Evolutionary conservation across 2,888 invertebrate genomes (phyloP).

Genomic region (Nomada fucata): DNA sequence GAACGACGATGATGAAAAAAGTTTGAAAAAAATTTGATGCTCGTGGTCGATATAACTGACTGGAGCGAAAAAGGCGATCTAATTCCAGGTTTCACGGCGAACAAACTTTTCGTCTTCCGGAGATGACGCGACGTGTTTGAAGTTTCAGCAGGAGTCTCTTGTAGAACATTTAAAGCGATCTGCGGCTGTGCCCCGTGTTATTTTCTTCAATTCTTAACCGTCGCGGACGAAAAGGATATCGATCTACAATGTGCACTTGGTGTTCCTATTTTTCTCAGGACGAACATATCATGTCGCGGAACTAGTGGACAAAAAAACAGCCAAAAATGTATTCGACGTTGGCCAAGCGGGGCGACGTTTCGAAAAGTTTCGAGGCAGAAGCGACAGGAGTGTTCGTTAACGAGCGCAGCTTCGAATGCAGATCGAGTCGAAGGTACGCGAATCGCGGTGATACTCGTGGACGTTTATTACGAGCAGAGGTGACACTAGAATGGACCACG

Average conservation of each 20-base stretch:
- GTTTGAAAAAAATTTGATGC: background rate
- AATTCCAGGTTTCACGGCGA: background rate
- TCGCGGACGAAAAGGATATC: slow-evolving; percentile 2
- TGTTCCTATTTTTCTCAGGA: background rate
- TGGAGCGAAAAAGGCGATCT: background rate
- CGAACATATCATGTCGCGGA: background rate
- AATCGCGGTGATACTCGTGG: slow-evolving; percentile 47
- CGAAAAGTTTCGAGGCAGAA: slow-evolving; percentile 22
- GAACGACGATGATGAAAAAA: background rate
- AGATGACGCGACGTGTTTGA: background rate
- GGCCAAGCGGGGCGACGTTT: background rate
- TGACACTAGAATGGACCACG: slow-evolving; percentile 71
- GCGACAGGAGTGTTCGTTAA: slow-evolving; percentile 41
- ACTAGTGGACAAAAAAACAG: too few relatives aligned
- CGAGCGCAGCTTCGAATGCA: slow-evolving; percentile 25
- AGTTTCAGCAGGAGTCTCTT: slow-evolving; percentile 10
- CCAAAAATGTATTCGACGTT: background rate
- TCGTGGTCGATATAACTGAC: background rate
- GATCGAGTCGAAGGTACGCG: slow-evolving; percentile 8
- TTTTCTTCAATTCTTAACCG: slow-evolving; percentile 26
- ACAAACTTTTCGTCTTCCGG: background rate
- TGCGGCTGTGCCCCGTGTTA: slow-evolving; percentile 29
- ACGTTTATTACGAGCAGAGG: slow-evolving; percentile 68
- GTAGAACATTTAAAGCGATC: slow-evolving; percentile 37
- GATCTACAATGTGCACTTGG: background rate